A percentile compares a stretch with the other conserved stretches of the same genome.
These are phyloP conservation scores for Spheniscus mendiculus DNA, from an alignment of 2,113 vertebrate species.

Conservation along the genomic window DNA sequence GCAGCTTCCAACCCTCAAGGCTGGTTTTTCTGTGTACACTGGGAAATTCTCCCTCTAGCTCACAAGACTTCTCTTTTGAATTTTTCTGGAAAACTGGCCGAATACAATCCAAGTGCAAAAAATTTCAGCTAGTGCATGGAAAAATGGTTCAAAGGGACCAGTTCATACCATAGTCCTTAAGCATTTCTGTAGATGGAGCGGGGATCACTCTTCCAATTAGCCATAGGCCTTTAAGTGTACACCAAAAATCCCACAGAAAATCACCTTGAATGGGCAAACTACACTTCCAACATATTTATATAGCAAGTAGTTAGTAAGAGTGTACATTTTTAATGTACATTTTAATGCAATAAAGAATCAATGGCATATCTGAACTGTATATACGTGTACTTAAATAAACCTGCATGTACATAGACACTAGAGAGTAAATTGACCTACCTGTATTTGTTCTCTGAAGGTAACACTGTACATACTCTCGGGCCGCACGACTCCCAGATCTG, in stretches of 20 bases:
- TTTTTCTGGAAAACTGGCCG: slow-evolving; percentile 31
- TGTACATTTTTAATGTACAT: slow-evolving; percentile 5
- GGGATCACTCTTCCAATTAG: slow-evolving; percentile 4
- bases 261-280: slow-evolving; percentile 38
- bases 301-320: slow-evolving; percentile 47
- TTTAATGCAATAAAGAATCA: slow-evolving; percentile 57
- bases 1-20: slow-evolving; percentile 63
- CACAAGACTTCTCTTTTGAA: slow-evolving; percentile 1
- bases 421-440: slow-evolving; percentile 58
- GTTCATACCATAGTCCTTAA: not conserved
- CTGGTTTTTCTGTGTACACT: slow-evolving; percentile 63
- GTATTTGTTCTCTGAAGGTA: slow-evolving; percentile 72
- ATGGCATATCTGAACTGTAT: slow-evolving; percentile 53
- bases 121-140: not conserved
- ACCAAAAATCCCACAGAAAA: slow-evolving; percentile 42
- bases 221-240: not conserved
- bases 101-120: slow-evolving; percentile 16
- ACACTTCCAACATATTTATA: slow-evolving; percentile 29
- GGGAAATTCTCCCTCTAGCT: slow-evolving; percentile 46
- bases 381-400: slow-evolving; percentile 60
- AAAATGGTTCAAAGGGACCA: not conserved
- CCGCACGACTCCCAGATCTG: not conserved
- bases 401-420: slow-evolving; percentile 59
- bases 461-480: not conserved
- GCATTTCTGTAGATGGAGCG: slow-evolving; percentile 24